Evolutionary conservation across 2,888 invertebrate species (phyloP).

Genomic region (Sinodicranocentrus sp.): DNA sequence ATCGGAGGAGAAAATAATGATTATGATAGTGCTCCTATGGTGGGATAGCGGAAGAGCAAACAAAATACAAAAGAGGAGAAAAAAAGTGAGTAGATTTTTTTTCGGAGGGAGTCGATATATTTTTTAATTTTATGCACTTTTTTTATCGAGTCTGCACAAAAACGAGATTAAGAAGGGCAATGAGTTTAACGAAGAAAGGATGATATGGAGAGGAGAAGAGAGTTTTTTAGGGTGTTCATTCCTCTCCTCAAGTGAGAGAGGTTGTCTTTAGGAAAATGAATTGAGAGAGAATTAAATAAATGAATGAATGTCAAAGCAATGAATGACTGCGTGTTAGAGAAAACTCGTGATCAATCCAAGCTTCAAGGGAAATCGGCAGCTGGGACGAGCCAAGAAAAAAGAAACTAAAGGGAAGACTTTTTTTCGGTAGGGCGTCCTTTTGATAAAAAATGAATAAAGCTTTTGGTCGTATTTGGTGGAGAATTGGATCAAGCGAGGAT

Average conservation of each 20-base stretch:
- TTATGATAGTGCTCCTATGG: constrained; percentile 12
- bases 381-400: constrained; percentile 5
- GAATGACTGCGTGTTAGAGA: constrained; percentile 24
- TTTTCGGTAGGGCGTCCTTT: constrained; percentile 30
- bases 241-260: too few species aligned
- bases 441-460: constrained; percentile 5
- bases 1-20: constrained; percentile 56
- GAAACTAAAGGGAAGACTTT: constrained; percentile 8
- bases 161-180: constrained; percentile 29
- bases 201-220: neutral
- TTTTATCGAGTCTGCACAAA: constrained; percentile 5
- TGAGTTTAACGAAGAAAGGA: constrained; percentile 27
- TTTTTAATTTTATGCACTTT: constrained; percentile 62
- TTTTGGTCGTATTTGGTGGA: neutral
- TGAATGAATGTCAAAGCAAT: constrained; percentile 31
- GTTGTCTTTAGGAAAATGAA: neutral
- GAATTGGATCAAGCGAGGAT: constrained; percentile 32
- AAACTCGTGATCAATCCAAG: constrained; percentile 18
- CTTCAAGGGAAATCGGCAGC: constrained; percentile 52
- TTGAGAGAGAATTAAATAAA: neutral
- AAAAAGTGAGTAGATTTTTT: neutral
- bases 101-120: constrained; percentile 12
- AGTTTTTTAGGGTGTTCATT: constrained; percentile 30
- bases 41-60: too few species aligned
- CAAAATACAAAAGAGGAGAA: neutral